phyloP scores from a whole-genome alignment of 53 echinoderm and acorn worm genomes.

The Hippasteria phrygiana region DNA sequence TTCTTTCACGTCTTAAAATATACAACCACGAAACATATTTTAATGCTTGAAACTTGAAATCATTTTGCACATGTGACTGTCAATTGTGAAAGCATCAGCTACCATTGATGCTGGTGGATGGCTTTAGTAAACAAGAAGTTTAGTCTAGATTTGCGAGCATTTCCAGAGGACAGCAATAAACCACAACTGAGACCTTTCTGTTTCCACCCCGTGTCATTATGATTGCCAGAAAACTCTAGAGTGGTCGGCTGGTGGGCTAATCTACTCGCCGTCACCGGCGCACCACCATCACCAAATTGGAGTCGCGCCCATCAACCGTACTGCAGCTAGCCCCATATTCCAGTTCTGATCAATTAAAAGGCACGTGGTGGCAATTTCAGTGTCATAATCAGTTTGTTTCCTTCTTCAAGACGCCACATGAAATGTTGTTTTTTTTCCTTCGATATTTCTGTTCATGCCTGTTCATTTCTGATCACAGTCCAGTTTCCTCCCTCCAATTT shows the following conservation, averaged over 20 bases:
- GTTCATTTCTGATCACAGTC: conserved; percentile 5
- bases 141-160: neutral
- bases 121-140: neutral
- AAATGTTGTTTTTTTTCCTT: neutral
- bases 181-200: conserved; percentile 13
- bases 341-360: conserved; percentile 58
- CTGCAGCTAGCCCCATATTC: conserved; percentile 63
- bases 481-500: neutral
- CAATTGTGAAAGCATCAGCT: too few relatives aligned
- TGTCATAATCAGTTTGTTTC: neutral
- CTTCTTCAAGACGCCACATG: conserved; percentile 22
- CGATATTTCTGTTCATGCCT: neutral
- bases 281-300: conserved; percentile 56
- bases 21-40: too few relatives aligned
- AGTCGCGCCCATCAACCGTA: conserved; percentile 58
- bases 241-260: conserved; percentile 60
- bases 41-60: too few relatives aligned
- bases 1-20: too few relatives aligned
- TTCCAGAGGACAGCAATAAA: neutral
- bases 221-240: conserved; percentile 54
- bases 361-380: conserved; percentile 32
- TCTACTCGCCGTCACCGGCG: conserved; percentile 57
- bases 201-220: conserved; percentile 36
- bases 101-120: too few relatives aligned
- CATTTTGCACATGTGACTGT: too few relatives aligned